Evolutionary conservation across 2,797 vertebrate species (phyloP), one percentile per base, ranked within the genome.

Genomic region (Pipistrellus kuhlii): DNA sequence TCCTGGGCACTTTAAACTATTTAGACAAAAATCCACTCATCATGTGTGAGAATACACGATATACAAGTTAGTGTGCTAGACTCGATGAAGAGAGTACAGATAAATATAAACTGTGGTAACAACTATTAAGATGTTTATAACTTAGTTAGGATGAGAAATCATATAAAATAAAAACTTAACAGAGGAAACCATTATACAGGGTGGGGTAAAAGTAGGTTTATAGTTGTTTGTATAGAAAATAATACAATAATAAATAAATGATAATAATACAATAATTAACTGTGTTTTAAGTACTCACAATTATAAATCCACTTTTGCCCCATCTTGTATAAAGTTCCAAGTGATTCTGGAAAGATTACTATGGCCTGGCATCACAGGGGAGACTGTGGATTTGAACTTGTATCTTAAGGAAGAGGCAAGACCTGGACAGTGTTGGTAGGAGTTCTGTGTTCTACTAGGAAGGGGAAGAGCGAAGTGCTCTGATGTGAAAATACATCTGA

Each of bases 21-120:
- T 88, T 48, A 23, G 62, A 90, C 5, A 66, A 85, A 87, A 97
- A 77, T 27, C 14, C 25, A 48, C 62, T 71, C 23, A 59, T 20
- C 69, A 21, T 9, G 18, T 44, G 53, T 55, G 48, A 73, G 51
- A 57, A 41, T 30, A 21, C 25, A 20, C 55, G 55, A 2, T 59
- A 80, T n/a, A 57, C 18, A 80, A 62, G 30, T 30, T 25, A 25
- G 23, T 69, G 14, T 32, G n/a, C 17, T 38, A 32, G 71, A 71
- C 9, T 53, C 13, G 55, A n/a, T 51, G n/a, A n/a, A n/a, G 18
- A 51, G 53, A 44, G 32, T 20, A 53, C 23, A 76, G 27, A 57
- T n/a, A 82, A 94, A 55, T 32, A 55, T 14, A 85, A 83, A 92
- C 51, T 30, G 51, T 23, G 20, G 12, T 27, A 77, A 76, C 11